Evolutionary conservation across 2,888 invertebrate genomes (phyloP).

Genomic region (Drosophila mettleri): DNA sequence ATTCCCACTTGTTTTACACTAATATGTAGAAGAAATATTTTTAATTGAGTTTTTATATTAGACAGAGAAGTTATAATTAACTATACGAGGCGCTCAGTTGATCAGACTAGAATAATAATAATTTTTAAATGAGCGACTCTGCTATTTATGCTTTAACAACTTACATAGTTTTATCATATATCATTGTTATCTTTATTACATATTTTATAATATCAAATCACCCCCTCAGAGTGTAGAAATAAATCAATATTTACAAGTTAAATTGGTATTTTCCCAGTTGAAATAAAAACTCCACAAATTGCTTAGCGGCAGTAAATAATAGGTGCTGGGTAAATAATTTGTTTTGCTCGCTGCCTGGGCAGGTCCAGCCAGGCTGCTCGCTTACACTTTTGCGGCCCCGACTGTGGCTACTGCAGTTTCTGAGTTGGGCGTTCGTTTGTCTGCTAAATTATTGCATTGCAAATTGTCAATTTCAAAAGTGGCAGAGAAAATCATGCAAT

Average conservation of each 20-base stretch:
- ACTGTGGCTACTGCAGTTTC: constrained; percentile 23
- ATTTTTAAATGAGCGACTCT: too few relatives aligned
- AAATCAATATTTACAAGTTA: constrained; percentile 1
- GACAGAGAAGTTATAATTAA: too few relatives aligned
- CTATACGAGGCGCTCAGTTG: too few relatives aligned
- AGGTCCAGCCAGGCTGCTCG: constrained; percentile 20
- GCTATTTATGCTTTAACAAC: too few relatives aligned
- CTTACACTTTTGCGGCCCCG: constrained; percentile 40
- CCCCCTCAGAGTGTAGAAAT: too few relatives aligned
- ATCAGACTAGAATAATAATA: too few relatives aligned
- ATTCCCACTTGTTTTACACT: too few relatives aligned
- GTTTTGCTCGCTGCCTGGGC: background rate
- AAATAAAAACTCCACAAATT: background rate
- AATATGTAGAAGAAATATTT: too few relatives aligned
- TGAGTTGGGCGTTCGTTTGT: constrained; percentile 7
- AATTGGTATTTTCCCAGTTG: background rate
- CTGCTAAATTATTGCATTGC: constrained; percentile 58
- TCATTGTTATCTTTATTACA: background rate
- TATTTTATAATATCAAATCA: background rate
- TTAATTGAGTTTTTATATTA: too few relatives aligned
- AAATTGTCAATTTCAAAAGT: constrained; percentile 61
- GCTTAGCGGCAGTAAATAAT: constrained; percentile 11
- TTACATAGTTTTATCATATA: background rate
- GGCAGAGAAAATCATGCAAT: constrained; percentile 49
- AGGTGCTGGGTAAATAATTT: background rate